A percentile compares a stretch with the other conserved stretches of the same genome.
These are phyloP conservation scores for Gryllus bimaculatus DNA, from an alignment of 1,140 invertebrate genomes.

Conservation along the genomic window DNA sequence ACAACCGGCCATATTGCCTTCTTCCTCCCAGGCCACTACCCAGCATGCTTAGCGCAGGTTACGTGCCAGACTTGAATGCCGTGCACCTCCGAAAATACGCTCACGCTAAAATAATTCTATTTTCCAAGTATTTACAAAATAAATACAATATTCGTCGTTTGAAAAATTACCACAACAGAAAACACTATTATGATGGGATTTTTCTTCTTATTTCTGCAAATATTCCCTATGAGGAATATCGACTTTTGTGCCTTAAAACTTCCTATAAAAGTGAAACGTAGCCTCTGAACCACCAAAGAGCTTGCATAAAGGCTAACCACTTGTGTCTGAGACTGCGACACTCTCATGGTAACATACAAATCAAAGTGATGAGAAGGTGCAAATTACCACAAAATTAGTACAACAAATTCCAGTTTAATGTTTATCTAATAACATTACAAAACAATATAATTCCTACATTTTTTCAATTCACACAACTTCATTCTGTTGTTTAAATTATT, in stretches of 20 bases:
- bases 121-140: not conserved
- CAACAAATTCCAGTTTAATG: not conserved
- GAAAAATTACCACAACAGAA: not conserved
- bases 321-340: not conserved
- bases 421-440: slow-evolving; percentile 7
- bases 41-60: slow-evolving; percentile 23
- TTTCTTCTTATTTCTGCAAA: not conserved
- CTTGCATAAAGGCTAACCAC: slow-evolving; percentile 1
- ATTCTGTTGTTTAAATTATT: not conserved
- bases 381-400: not conserved
- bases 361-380: not conserved
- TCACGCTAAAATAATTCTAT: slow-evolving; percentile 12
- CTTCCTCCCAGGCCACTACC: slow-evolving; percentile 19
- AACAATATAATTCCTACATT: slow-evolving; percentile 1
- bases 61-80: slow-evolving; percentile 24
- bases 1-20: slow-evolving; percentile 23
- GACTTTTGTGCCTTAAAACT: not conserved
- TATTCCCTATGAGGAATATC: not conserved
- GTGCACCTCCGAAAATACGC: slow-evolving; percentile 21
- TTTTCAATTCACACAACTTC: not conserved
- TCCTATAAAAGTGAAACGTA: slow-evolving; percentile 5
- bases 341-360: not conserved
- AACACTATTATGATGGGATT: not conserved
- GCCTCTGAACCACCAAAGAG: not conserved
- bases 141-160: not conserved